Conservation (phyloP, 1,140 invertebrate species). For the Halictus rubicundus region DNA sequence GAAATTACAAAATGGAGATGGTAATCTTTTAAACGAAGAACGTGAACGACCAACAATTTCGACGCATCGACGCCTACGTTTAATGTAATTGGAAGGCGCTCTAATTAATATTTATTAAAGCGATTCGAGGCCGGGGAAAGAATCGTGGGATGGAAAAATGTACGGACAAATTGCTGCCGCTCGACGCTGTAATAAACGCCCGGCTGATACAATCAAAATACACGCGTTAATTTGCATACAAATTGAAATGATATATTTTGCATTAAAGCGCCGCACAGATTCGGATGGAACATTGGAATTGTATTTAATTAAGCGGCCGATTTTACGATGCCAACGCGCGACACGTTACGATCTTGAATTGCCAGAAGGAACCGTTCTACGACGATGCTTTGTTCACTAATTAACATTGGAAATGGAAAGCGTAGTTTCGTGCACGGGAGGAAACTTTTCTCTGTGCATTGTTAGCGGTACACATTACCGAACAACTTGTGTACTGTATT, state of each 20-base stretch:
- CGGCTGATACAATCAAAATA: slow-evolving; percentile 44
- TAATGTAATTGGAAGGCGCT: slow-evolving; percentile 30
- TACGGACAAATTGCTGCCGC: slow-evolving; percentile 40
- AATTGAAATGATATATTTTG: slow-evolving; percentile 51
- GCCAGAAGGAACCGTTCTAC: too few relatives aligned
- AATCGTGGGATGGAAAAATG: not conserved
- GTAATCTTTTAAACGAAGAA: too few relatives aligned
- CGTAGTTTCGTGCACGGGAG: too few relatives aligned
- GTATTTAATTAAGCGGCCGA: slow-evolving; percentile 41
- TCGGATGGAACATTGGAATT: slow-evolving; percentile 17
- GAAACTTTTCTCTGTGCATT: too few relatives aligned
- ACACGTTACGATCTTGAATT: slow-evolving; percentile 13
- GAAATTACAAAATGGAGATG: too few relatives aligned
- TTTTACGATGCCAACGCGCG: not conserved
- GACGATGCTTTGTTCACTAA: too few relatives aligned
- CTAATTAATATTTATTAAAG: slow-evolving; percentile 41
- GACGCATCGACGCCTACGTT: slow-evolving; percentile 10
- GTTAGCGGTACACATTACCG: too few relatives aligned
- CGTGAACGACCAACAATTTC: too few relatives aligned
- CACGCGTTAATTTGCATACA: slow-evolving; percentile 43
- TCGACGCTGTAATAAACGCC: slow-evolving; percentile 35
- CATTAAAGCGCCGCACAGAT: not conserved
- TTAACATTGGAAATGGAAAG: too few relatives aligned
- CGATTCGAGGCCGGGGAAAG: not conserved
- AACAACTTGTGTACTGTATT: too few relatives aligned